phyloP scores from a whole-genome alignment of 2,113 vertebrate genomes.

The Rhombomys opimus region DNA sequence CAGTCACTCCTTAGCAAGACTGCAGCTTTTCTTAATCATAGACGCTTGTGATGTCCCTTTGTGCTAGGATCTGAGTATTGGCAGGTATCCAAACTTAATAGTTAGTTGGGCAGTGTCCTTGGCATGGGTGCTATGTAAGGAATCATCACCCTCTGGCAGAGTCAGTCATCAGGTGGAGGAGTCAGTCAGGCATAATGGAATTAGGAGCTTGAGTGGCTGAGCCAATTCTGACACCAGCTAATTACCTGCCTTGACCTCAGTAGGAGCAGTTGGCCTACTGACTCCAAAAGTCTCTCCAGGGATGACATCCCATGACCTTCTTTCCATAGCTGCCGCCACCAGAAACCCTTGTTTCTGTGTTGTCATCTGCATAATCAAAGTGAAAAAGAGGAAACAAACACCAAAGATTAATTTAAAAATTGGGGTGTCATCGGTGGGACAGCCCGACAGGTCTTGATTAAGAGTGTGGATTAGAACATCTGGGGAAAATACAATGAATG shows the following conservation, averaged over 20 bases:
- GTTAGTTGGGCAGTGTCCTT: slow-evolving; percentile 43
- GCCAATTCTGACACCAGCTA: background rate
- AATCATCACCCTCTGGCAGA: slow-evolving; percentile 43
- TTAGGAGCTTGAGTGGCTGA: slow-evolving; percentile 45
- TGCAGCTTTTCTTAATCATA: background rate
- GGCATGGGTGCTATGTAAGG: slow-evolving; percentile 38
- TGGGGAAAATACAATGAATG: background rate
- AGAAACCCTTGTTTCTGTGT: background rate
- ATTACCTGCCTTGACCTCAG: slow-evolving; percentile 31
- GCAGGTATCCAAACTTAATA: slow-evolving; percentile 33
- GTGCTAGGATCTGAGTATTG: background rate
- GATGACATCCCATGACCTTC: background rate
- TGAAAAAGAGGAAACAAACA: slow-evolving; percentile 10
- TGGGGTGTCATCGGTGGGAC: background rate
- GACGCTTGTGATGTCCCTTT: background rate
- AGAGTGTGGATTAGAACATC: background rate
- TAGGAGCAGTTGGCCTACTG: slow-evolving; percentile 23
- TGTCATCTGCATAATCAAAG: slow-evolving; percentile 40
- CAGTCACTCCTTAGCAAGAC: background rate
- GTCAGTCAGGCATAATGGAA: slow-evolving; percentile 46
- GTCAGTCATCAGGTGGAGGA: slow-evolving; percentile 63
- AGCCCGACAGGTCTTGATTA: background rate
- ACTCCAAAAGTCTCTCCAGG: background rate
- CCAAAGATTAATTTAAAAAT: background rate
- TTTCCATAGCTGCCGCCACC: background rate